phyloP scores from a whole-genome alignment of 2,797 vertebrate species.

The Myotis daubentonii region DNA sequence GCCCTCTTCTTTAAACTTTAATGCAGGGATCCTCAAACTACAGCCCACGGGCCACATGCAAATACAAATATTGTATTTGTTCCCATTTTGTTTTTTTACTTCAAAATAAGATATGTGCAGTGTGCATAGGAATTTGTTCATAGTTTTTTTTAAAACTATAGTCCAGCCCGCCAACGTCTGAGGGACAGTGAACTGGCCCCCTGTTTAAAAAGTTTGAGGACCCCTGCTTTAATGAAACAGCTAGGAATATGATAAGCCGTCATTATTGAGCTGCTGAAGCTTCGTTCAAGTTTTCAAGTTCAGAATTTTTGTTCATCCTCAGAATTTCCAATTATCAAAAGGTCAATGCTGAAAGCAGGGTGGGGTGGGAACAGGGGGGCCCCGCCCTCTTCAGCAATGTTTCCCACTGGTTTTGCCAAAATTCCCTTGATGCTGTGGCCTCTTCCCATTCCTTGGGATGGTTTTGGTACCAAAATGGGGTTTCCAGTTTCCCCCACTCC shows the following conservation, averaged over 20 bases:
- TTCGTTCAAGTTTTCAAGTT: not conserved
- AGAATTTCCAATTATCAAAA: not conserved
- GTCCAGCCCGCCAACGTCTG: too few relatives aligned
- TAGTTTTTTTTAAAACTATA: too few relatives aligned
- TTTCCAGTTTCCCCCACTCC: not conserved
- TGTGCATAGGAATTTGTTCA: too few relatives aligned
- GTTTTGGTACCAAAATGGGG: not conserved
- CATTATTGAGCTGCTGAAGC: not conserved
- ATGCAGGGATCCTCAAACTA: too few relatives aligned
- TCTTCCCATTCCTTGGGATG: not conserved
- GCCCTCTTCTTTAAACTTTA: too few relatives aligned
- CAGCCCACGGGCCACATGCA: too few relatives aligned
- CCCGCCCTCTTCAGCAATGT: not conserved
- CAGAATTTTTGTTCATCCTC: not conserved
- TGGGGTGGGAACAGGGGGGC: not conserved
- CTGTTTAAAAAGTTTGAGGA: too few relatives aligned
- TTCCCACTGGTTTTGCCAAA: slow-evolving; percentile 12
- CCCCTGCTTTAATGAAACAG: too few relatives aligned
- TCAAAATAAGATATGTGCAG: too few relatives aligned
- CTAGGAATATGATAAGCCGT: accelerated
- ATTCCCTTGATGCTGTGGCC: not conserved
- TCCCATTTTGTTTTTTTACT: too few relatives aligned
- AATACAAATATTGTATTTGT: too few relatives aligned
- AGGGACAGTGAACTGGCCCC: too few relatives aligned
- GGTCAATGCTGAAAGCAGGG: not conserved